phyloP scores from a whole-genome alignment of 2,888 invertebrate species.

The Pterostichus niger region DNA sequence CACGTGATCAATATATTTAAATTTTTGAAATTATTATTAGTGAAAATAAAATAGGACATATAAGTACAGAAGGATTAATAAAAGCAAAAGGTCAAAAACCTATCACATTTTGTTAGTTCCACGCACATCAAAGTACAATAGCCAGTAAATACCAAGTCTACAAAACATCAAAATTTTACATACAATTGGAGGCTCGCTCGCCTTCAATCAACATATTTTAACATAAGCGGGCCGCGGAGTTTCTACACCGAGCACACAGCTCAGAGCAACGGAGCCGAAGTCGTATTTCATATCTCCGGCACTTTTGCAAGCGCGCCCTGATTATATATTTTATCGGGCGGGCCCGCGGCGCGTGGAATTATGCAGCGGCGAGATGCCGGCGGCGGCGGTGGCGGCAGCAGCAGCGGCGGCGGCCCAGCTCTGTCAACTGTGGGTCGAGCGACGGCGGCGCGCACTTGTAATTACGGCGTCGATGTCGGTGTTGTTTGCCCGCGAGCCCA shows the following conservation, averaged over 20 bases:
- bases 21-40: not conserved
- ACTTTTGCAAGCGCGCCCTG: constrained; percentile 67
- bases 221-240: not conserved
- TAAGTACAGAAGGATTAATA: constrained; percentile 1
- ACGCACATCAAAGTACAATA: constrained; percentile 19
- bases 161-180: constrained; percentile 14
- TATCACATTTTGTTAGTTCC: constrained; percentile 4
- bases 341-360: constrained; percentile 38
- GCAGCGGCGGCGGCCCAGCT: constrained; percentile 70
- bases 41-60: not conserved
- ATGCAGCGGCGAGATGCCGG: constrained; percentile 68
- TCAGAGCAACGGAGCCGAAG: constrained; percentile 22
- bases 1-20: not conserved
- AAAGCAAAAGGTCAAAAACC: constrained; percentile 4
- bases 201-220: constrained; percentile 62
- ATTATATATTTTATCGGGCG: constrained; percentile 73
- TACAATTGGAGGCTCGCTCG: constrained; percentile 34
- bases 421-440: constrained; percentile 69
- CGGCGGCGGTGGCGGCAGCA: constrained; percentile 70
- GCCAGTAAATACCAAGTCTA: constrained; percentile 15
- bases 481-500: constrained; percentile 39
- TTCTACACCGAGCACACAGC: constrained; percentile 17
- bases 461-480: constrained; percentile 62
- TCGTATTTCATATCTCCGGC: constrained; percentile 49
- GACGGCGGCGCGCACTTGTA: constrained; percentile 67